Base-by-base conservation (phyloP, 2,113 vertebrate species). In the Hepsetus odoe region DNA sequence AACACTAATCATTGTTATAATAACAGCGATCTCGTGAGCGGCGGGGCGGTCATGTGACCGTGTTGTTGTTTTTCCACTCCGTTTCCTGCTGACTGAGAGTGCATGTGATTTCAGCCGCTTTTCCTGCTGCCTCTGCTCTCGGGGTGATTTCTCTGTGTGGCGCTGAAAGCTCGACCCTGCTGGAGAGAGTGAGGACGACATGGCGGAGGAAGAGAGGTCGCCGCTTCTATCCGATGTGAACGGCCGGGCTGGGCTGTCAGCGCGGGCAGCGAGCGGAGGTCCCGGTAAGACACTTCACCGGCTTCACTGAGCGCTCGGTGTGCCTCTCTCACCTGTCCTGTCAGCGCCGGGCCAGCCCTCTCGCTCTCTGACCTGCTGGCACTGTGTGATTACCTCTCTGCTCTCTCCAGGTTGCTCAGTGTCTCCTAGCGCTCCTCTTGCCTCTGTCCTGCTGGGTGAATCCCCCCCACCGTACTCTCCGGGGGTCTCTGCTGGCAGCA, bases 121-220 rank as follows among this genome's bases (percentile, higher is more conserved):
- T 77, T 71, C 72, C 76, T 80, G 55, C 28, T 28, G 62, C n/a
- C n/a, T 72, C 40, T 7, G 33, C 66, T 62, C 20, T 42, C n/a
- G n/a, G n/a, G n/a, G n/a, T n/a, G n/a, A n/a, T n/a, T n/a, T n/a
- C 35, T 9, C 35, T 38, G 4, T 4, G 9, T 9, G 35, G 9
- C 4, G 9, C 35, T 9, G 4, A 5, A 4, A 4, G 35, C 4
- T n/a, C n/a, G n/a, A n/a, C n/a, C n/a, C n/a, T n/a, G n/a, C n/a
- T n/a, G 4, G 4, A 9, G 4, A 38, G 4, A 4, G 44, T 70
- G 40, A 30, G n/a, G n/a, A 42, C 56, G 71, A 46, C 32, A 92
- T 91, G 90, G 86, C 85, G 76, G 89, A 91, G 84, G 87, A 82
- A 58, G 91, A 92, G 72, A 85, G 88, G 70, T 90, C 90, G 3